A percentile compares a stretch with the other conserved stretches of the same genome.
phyloP scores from a whole-genome alignment of 1,140 invertebrate species.

The Microplitis demolitor region DNA sequence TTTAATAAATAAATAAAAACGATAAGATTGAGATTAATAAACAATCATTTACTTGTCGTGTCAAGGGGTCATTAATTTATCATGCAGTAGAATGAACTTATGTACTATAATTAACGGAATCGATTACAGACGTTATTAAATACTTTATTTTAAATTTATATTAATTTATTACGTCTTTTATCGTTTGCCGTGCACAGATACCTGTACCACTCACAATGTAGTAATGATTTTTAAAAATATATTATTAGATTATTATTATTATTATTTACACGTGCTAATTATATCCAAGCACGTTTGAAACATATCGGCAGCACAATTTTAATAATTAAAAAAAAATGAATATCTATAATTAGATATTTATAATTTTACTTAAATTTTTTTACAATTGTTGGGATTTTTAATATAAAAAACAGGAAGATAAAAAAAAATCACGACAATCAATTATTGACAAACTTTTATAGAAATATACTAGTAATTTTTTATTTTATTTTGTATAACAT shows the following conservation, averaged over 20 bases:
- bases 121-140: no score
- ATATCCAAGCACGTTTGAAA: no score
- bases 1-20: background rate
- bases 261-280: no score
- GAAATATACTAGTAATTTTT: background rate
- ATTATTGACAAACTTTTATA: background rate
- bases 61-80: no score
- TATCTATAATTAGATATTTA: background rate
- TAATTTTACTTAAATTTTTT: background rate
- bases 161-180: background rate
- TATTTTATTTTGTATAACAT: background rate
- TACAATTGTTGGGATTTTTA: conserved; percentile 6
- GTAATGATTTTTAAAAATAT: background rate
- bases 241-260: background rate
- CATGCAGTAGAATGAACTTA: background rate
- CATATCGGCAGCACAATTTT: background rate
- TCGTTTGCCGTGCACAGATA: background rate
- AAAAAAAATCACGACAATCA: background rate
- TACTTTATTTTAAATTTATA: background rate
- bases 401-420: background rate
- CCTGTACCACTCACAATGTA: conserved; percentile 5
- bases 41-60: no score
- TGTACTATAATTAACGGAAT: background rate
- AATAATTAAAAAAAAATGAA: background rate
- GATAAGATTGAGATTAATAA: background rate